Percentiles rank a stretch among this genome's conserved stretches.
Conservation (phyloP, 2,797 vertebrate genomes). For the Schizothorax lantsangensis region DNA sequence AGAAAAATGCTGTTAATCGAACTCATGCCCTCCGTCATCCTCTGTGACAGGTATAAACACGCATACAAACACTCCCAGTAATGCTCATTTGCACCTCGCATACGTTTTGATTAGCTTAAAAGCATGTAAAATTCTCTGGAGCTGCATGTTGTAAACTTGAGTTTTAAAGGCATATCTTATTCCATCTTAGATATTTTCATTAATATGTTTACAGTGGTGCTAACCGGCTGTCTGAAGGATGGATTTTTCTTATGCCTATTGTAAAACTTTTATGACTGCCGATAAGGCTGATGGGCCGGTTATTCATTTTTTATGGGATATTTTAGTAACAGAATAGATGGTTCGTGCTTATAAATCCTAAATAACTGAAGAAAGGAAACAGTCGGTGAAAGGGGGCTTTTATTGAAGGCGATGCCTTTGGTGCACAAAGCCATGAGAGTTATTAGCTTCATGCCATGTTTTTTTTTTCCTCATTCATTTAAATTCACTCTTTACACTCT, state of each 20-base stretch:
- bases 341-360: constrained; percentile 79
- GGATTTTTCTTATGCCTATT: constrained; percentile 76
- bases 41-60: constrained; percentile 1
- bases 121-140: constrained; percentile 67
- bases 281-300: constrained; percentile 70
- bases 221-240: constrained; percentile 67
- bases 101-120: constrained; percentile 68
- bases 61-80: background rate
- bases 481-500: background rate
- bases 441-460: too few species aligned
- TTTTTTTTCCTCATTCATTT: constrained; percentile 47
- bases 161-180: constrained; percentile 58
- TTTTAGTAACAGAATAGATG: constrained; percentile 72
- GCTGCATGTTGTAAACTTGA: constrained; percentile 65
- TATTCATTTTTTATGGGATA: constrained; percentile 74
- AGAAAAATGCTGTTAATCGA: constrained; percentile 43
- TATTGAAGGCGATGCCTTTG: constrained; percentile 68
- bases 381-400: constrained; percentile 67
- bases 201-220: constrained; percentile 72
- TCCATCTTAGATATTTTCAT: constrained; percentile 61
- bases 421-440: constrained; percentile 67
- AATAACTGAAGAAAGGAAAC: constrained; percentile 79
- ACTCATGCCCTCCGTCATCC: constrained; percentile 3
- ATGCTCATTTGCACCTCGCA: constrained; percentile 17
- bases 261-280: constrained; percentile 79